Base-by-base conservation (phyloP, 1,140 invertebrate species). In the Mya arenaria region DNA sequence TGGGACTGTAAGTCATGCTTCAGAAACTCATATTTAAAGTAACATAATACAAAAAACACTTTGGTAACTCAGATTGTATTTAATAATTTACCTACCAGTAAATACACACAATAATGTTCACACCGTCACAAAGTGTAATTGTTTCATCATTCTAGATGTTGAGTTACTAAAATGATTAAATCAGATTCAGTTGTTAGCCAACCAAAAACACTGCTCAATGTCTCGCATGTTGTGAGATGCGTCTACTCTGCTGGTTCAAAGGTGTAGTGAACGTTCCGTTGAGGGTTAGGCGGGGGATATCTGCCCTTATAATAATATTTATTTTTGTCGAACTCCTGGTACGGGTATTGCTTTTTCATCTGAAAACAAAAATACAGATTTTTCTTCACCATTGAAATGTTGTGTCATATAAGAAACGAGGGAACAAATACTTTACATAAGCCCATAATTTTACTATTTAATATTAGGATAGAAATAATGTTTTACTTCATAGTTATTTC, bases 231-330 rank as follows among this genome's bases (percentile, higher is more conserved):
- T 37, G n/a, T 28, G 6, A 52, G 13, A 39, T 63, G 3, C 10
- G 32, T 44, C 79, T 52, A 85, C 17, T 84, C 73, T 52, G 72
- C 80, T 39, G 83, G 71, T 52, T 88, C 84, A 84, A 88, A 88
- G 69, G 85, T 87, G 78, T 88, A 88, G 69, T 88, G 85, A 48
- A 56, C n/a, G 4, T 79, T 82, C 5, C 85, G 37, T 30, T 44
- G 41, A 15, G 41, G n/a, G 62, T 65, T 78, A 0, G 77, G 48
- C 10, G 34, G 37, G 23, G 84, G 80, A 23, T 84, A 68, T 25
- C 87, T 84, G 32, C 82, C 82, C 1, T 17, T 37, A n/a, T 34
- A 37, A 4, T 8, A 6, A 6, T 19, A 23, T 6, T 5, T 4
- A n/a, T 1, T 74, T 77, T 28, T 87, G 10, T n/a, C 30, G 2